Evolutionary conservation across 1,140 invertebrate species (phyloP).

Genomic region (Danaus melanippus): DNA sequence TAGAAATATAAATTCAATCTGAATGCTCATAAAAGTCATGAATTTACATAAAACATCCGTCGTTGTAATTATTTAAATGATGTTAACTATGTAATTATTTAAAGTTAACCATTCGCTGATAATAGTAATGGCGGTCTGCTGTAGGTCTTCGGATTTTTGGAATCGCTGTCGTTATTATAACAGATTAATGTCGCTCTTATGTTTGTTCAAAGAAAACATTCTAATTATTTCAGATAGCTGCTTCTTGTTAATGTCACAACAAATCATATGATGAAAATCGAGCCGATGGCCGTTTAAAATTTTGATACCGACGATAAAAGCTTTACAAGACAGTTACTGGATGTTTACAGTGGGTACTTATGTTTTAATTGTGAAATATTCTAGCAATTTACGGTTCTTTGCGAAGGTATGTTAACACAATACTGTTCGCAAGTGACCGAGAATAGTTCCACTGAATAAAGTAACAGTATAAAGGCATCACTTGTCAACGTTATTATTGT

Average conservation of each 20-base stretch:
- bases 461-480: slow-evolving; percentile 26
- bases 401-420: slow-evolving; percentile 3
- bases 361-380: no score
- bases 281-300: no score
- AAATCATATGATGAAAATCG: no score
- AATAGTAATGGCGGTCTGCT: slow-evolving; percentile 18
- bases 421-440: slow-evolving; percentile 28
- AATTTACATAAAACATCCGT: slow-evolving; percentile 14
- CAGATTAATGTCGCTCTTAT: slow-evolving; percentile 13
- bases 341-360: no score
- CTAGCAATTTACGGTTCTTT: not conserved
- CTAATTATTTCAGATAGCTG: not conserved
- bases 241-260: not conserved
- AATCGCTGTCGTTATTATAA: slow-evolving; percentile 16
- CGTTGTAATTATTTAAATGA: slow-evolving; percentile 5
- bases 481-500: slow-evolving; percentile 51
- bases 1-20: slow-evolving; percentile 14
- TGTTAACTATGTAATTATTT: slow-evolving; percentile 17
- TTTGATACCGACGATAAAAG: no score
- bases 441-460: no score
- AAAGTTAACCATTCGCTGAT: slow-evolving; percentile 17
- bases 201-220: slow-evolving; percentile 12
- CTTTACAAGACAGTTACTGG: no score
- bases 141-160: slow-evolving; percentile 19
- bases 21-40: slow-evolving; percentile 15